These are phyloP conservation scores for Cantharis rustica DNA, from an alignment of 2,888 invertebrate genomes.

Conservation along the genomic window DNA sequence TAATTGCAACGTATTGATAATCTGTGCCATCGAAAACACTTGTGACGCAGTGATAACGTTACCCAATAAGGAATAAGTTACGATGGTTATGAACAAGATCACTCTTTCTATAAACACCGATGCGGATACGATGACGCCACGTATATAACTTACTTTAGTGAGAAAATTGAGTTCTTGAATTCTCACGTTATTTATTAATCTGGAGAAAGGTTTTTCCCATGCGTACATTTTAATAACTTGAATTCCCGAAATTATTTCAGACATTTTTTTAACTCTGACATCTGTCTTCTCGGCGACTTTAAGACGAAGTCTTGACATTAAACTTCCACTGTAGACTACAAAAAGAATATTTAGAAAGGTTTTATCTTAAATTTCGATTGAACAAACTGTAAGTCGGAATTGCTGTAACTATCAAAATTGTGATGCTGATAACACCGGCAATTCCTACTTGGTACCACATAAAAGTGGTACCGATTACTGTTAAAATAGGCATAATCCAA, in stretches of 20 bases:
- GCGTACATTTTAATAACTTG: slow-evolving; percentile 77
- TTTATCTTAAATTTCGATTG: neutral
- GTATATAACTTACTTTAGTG: slow-evolving; percentile 61
- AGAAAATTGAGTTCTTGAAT: slow-evolving; percentile 36
- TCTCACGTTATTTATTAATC: slow-evolving; percentile 29
- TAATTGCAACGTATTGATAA: slow-evolving; percentile 57
- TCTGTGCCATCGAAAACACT: slow-evolving; percentile 54
- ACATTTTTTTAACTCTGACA: slow-evolving; percentile 69
- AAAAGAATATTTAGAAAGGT: neutral
- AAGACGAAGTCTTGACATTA: slow-evolving; percentile 42
- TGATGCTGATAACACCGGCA: slow-evolving; percentile 65
- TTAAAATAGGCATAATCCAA: slow-evolving; percentile 80
- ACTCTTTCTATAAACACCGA: slow-evolving; percentile 83
- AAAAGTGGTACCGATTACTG: slow-evolving; percentile 64
- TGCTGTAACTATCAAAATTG: slow-evolving; percentile 58
- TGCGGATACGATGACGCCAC: slow-evolving; percentile 69
- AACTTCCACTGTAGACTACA: slow-evolving; percentile 36
- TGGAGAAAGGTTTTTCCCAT: slow-evolving; percentile 70
- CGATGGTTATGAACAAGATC: slow-evolving; percentile 77
- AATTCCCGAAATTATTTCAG: slow-evolving; percentile 71
- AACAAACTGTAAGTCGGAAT: slow-evolving; percentile 59
- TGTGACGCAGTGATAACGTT: slow-evolving; percentile 61
- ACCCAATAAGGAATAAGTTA: slow-evolving; percentile 72
- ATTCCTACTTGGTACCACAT: slow-evolving; percentile 61
- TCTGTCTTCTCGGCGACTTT: slow-evolving; percentile 61